A percentile compares a stretch with the other conserved stretches of the same genome.
Evolutionary conservation across 2,888 invertebrate genomes (phyloP).

Genomic region (Drosophila mimetica): DNA sequence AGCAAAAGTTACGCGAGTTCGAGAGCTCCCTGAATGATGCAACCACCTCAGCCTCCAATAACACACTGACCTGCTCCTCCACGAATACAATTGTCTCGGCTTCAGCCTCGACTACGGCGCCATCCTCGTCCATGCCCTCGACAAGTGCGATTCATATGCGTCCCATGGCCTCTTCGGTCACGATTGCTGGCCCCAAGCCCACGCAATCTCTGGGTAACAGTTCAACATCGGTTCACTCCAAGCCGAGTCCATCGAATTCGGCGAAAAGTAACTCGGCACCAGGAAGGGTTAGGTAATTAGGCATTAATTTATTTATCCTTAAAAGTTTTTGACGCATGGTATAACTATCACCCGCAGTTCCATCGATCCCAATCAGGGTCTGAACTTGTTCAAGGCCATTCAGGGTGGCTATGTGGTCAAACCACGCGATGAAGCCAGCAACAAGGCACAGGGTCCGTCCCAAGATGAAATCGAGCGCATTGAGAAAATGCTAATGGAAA

Average conservation of each 20-base stretch:
- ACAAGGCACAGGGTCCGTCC: constrained; percentile 88
- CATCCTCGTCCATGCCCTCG: constrained; percentile 71
- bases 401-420: constrained; percentile 88
- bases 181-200: constrained; percentile 80
- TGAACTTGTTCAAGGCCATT: constrained; percentile 84
- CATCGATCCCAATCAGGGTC: constrained; percentile 84
- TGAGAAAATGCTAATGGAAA: constrained; percentile 86
- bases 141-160: constrained; percentile 75
- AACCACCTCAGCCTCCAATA: constrained; percentile 57
- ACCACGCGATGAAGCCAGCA: constrained; percentile 88
- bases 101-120: constrained; percentile 67
- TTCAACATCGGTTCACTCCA: constrained; percentile 84
- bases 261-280: constrained; percentile 85
- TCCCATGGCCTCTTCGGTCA: constrained; percentile 75
- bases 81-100: constrained; percentile 79
- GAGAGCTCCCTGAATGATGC: constrained; percentile 90
- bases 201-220: constrained; percentile 84
- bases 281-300: constrained; percentile 82
- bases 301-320: not conserved
- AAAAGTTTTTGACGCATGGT: not conserved
- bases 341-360: constrained; percentile 69
- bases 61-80: constrained; percentile 69
- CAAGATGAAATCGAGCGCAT: constrained; percentile 87
- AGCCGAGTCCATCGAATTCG: constrained; percentile 84
- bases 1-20: constrained; percentile 87